Conservation (phyloP, 2,113 vertebrate species). For the Brienomyrus brachyistius region DNA sequence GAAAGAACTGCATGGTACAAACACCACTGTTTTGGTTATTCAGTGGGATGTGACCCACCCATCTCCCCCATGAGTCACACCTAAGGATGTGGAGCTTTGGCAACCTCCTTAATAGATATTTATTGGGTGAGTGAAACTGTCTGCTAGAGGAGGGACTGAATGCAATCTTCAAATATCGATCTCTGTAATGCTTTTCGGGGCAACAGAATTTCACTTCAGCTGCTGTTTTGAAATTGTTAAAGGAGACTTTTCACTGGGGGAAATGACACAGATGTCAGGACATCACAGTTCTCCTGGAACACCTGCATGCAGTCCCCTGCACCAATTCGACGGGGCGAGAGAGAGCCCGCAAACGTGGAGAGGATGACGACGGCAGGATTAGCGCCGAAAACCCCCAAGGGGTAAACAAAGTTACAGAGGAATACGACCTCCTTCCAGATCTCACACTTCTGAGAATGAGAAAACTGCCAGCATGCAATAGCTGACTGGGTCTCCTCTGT, state of each 20-base stretch:
- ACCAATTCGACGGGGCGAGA: slow-evolving; percentile 11
- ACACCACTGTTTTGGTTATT: background rate
- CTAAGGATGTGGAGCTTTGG: background rate
- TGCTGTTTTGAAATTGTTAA: background rate
- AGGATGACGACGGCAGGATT: background rate
- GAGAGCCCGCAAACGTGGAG: background rate
- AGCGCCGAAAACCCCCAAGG: background rate
- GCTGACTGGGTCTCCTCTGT: background rate
- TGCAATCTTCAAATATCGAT: background rate
- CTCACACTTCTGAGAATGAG: background rate
- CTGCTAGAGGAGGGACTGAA: background rate
- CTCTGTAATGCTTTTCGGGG: background rate
- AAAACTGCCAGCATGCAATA: background rate
- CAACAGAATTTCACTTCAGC: background rate
- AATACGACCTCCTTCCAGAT: too few relatives aligned
- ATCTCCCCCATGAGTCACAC: background rate
- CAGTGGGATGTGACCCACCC: background rate
- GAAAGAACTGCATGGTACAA: background rate
- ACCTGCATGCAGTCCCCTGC: slow-evolving; percentile 13
- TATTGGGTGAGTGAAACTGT: background rate
- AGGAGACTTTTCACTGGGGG: background rate
- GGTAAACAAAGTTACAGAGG: background rate
- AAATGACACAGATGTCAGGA: background rate
- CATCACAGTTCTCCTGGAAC: background rate
- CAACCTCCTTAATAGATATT: background rate